Evolutionary conservation across 2,113 vertebrate species (phyloP), one percentile per base, ranked within the genome.

Genomic region (Arenaria interpres): DNA sequence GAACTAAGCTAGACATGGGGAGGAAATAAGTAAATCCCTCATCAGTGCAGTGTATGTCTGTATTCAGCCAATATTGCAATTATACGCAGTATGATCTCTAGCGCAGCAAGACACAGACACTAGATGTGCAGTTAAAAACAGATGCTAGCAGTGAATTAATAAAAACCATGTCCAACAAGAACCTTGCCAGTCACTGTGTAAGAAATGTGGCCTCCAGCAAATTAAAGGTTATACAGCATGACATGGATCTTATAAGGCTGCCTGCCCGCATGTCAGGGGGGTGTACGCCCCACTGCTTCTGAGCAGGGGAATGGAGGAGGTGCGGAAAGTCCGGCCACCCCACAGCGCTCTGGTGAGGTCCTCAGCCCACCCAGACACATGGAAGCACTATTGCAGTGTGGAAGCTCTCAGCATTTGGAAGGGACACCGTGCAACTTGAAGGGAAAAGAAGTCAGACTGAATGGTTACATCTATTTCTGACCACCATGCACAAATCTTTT

Each of bases 141-240:
- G 76, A 86, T 94, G 85, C 37, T 74, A 74, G n/a, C 14, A n/a
- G 21, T 62, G 81, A 89, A 88, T 62, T 90, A 92, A 97, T 81
- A 81, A 80, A 92, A 97, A 81, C 8, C 68, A 46, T 67, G 56
- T 59, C 51, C 68, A 78, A 66, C 12, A 74, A 63, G 37, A 87
- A 63, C 66, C 50, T 84, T 93, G 87, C 73, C 64, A 91, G 50
- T 84, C 69, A 19, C 68, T 57, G 60, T 59, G 64, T 67, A 53
- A 87, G 80, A 90, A 93, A 71, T 32, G 13, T 54, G 37, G 71
- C 69, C 77, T 95, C 43, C 50, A 66, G 56, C 66, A 94, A 86
- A 87, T 67, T 63, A 37, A 74, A 89, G 92, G 85, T 94, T 89
- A 78, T 78, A 19, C 24, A 59, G 54, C 56, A 37, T 72, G 85